Evolutionary conservation across 2,888 invertebrate species (phyloP).

Genomic region (Apotomis capreana): DNA sequence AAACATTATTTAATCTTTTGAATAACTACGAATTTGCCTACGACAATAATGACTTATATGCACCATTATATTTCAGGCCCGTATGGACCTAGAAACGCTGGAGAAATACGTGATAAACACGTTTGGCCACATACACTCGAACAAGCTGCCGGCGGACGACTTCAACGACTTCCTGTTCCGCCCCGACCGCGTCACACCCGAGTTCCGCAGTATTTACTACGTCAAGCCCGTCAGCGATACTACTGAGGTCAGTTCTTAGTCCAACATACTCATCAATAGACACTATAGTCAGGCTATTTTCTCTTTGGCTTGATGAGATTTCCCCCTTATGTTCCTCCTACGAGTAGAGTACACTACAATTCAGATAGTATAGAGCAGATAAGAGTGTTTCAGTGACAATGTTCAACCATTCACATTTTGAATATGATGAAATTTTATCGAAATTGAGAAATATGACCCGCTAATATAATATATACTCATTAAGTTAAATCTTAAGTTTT

Average conservation of each 20-base stretch:
- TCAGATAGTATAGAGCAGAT: too few relatives aligned
- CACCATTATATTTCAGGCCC: conserved; percentile 59
- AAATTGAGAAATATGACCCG: conserved; percentile 10
- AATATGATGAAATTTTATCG: conserved; percentile 7
- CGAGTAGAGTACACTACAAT: too few relatives aligned
- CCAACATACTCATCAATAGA: too few relatives aligned
- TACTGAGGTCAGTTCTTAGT: conserved; percentile 80
- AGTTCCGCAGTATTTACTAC: conserved; percentile 87
- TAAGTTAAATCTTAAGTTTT: background rate
- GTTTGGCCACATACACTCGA: conserved; percentile 88
- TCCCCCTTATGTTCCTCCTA: too few relatives aligned
- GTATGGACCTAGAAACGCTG: conserved; percentile 85
- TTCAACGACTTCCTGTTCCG: conserved; percentile 77
- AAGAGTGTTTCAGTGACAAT: too few relatives aligned
- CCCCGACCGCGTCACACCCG: conserved; percentile 80
- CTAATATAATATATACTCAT: background rate
- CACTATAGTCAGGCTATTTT: too few relatives aligned
- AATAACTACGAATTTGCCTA: too few relatives aligned
- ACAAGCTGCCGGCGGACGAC: conserved; percentile 85
- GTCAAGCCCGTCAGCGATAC: conserved; percentile 90
- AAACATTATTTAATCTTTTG: too few relatives aligned
- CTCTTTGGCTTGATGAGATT: too few relatives aligned
- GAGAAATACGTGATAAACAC: conserved; percentile 86
- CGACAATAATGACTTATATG: background rate
- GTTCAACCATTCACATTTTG: too few relatives aligned